Evolutionary conservation across 2,797 vertebrate species (phyloP).

Genomic region (Leucoraja ocellata): DNA sequence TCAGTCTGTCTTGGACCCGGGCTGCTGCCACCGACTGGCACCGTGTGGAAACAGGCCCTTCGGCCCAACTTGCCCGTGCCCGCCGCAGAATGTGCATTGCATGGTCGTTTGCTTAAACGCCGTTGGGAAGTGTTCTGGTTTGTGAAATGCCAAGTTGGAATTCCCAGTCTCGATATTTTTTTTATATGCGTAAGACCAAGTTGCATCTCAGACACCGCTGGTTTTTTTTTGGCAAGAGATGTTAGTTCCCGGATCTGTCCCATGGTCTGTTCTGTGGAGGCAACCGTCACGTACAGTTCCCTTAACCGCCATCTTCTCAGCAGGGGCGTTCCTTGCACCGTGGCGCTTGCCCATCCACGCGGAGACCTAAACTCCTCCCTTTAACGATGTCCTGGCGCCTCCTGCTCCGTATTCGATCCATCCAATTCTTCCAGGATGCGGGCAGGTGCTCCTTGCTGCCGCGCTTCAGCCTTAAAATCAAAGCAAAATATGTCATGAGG

Average conservation of each 20-base stretch:
- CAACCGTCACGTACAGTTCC: background rate
- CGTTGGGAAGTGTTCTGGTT: too few relatives aligned
- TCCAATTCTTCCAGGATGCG: background rate
- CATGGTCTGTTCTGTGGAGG: constrained; percentile 4
- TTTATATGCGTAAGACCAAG: background rate
- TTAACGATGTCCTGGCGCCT: background rate
- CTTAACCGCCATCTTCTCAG: constrained; percentile 7
- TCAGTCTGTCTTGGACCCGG: too few relatives aligned
- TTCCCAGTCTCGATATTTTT: background rate
- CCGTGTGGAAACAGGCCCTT: too few relatives aligned
- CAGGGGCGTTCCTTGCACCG: background rate
- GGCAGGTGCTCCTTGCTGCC: background rate
- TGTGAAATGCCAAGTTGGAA: background rate
- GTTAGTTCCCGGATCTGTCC: background rate
- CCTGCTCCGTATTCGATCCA: background rate
- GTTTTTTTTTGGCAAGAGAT: constrained; percentile 14
- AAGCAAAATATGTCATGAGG: constrained; percentile 12
- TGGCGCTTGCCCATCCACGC: background rate
- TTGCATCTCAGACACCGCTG: background rate
- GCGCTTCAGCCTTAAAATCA: constrained; percentile 25
- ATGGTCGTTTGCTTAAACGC: too few relatives aligned
- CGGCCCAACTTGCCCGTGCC: too few relatives aligned
- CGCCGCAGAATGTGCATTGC: background rate
- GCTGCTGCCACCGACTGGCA: too few relatives aligned
- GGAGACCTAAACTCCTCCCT: background rate